Conservation (phyloP, 1,140 invertebrate genomes). For the Cydia amplana region DNA sequence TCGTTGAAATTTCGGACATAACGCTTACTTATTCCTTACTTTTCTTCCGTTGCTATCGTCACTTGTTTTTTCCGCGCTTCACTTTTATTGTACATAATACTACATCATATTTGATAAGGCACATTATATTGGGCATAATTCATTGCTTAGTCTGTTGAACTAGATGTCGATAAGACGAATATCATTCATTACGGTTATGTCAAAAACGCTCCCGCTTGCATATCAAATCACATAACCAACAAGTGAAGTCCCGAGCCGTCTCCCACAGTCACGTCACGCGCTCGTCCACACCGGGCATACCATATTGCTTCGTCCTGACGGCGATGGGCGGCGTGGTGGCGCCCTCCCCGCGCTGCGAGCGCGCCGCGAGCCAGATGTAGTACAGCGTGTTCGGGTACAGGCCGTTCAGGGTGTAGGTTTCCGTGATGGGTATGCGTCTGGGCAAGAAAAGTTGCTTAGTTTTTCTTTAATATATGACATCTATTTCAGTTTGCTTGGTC, state of each 20-base stretch:
- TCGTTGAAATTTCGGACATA: too few species aligned
- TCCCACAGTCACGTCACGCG: conserved; percentile 41
- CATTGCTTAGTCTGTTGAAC: too few species aligned
- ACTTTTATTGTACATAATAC: too few species aligned
- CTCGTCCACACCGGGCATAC: conserved; percentile 83
- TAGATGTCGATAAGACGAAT: too few species aligned
- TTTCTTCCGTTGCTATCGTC: too few species aligned
- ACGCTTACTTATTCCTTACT: too few species aligned
- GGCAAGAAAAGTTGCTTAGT: neutral
- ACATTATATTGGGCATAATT: too few species aligned
- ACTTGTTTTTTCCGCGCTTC: too few species aligned
- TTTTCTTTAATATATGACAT: too few species aligned
- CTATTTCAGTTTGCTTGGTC: too few species aligned
- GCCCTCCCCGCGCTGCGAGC: conserved; percentile 94
- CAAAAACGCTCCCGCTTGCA: neutral
- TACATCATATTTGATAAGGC: too few species aligned
- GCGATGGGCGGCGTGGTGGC: conserved; percentile 96
- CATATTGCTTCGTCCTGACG: conserved; percentile 96
- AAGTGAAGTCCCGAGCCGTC: conserved; percentile 34
- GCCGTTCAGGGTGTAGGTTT: conserved; percentile 91
- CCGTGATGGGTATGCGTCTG: conserved; percentile 88
- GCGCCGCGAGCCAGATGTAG: conserved; percentile 96
- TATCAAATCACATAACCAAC: neutral
- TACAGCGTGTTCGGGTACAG: conserved; percentile 97
- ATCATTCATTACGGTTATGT: too few species aligned